Percentiles rank a stretch among this genome's conserved stretches.
These are phyloP conservation scores for Mastomys natalensis DNA, from an alignment of 2,113 vertebrate genomes.

Conservation along the genomic window DNA sequence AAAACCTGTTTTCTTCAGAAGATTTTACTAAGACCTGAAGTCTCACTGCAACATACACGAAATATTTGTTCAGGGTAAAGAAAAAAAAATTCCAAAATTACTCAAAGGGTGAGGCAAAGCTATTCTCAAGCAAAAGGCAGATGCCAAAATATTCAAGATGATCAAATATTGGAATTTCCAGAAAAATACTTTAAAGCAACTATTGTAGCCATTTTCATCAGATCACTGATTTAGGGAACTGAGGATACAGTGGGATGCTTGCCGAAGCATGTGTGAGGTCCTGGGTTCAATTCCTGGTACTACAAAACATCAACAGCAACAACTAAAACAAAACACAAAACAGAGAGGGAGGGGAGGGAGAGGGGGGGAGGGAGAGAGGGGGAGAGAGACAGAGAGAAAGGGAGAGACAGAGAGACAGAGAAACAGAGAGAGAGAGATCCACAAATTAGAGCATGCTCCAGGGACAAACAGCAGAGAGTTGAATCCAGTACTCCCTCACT, in stretches of 20 bases:
- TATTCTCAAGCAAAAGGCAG: not conserved
- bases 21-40: constrained; percentile 11
- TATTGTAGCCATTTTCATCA: not conserved
- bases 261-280: not conserved
- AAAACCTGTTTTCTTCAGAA: not conserved
- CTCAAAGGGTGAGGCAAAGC: not conserved
- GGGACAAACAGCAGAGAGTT: not conserved
- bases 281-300: not conserved
- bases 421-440: not conserved
- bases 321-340: no score
- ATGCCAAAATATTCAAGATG: not conserved
- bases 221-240: not conserved
- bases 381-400: no score
- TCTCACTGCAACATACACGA: not conserved
- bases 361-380: no score
- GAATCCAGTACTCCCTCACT: not conserved
- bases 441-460: not conserved
- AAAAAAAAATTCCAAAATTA: not conserved
- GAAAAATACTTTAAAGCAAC: constrained; percentile 39
- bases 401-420: no score
- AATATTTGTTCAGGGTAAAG: not conserved
- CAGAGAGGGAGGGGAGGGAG: not conserved
- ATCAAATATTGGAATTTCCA: not conserved
- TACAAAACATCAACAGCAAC: not conserved
- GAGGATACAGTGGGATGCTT: not conserved